These are phyloP conservation scores for Ptyas mucosa DNA, from an alignment of 2,113 vertebrate genomes.

Conservation along the genomic window DNA sequence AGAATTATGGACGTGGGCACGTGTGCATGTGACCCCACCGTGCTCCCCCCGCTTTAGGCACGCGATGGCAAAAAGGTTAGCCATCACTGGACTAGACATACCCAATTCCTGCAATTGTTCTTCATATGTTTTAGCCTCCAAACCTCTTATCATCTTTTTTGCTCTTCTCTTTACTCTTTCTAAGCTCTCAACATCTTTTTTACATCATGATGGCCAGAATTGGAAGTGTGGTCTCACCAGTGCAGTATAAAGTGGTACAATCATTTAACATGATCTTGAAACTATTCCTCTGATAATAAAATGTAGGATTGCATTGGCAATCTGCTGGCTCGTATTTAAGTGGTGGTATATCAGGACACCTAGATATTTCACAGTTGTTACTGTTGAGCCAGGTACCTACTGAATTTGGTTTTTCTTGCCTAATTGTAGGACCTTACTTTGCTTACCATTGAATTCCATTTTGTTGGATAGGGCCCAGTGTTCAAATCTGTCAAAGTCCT, in stretches of 20 bases:
- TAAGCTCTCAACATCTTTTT: neutral
- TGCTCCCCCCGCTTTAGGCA: too few species aligned
- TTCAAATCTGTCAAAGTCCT: too few species aligned
- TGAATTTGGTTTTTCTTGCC: neutral
- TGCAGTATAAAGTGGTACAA: neutral
- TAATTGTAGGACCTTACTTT: neutral
- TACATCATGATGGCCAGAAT: neutral
- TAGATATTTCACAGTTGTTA: too few species aligned
- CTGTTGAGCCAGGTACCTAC: too few species aligned
- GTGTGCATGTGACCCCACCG: too few species aligned
- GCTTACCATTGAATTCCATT: too few species aligned
- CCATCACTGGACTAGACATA: neutral
- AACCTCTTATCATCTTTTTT: neutral
- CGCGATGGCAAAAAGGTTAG: too few species aligned
- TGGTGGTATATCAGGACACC: too few species aligned
- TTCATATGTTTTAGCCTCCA: neutral
- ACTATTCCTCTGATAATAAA: neutral
- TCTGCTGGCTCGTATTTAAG: too few species aligned
- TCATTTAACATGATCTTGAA: neutral
- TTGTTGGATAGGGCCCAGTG: too few species aligned
- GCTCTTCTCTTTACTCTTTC: neutral
- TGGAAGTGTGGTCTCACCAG: neutral
- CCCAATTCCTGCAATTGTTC: neutral
- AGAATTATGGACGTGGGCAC: too few species aligned
- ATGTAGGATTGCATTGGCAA: neutral